These are phyloP conservation scores for Hetaerina titia DNA, from an alignment of 2,888 invertebrate genomes.

Conservation along the genomic window DNA sequence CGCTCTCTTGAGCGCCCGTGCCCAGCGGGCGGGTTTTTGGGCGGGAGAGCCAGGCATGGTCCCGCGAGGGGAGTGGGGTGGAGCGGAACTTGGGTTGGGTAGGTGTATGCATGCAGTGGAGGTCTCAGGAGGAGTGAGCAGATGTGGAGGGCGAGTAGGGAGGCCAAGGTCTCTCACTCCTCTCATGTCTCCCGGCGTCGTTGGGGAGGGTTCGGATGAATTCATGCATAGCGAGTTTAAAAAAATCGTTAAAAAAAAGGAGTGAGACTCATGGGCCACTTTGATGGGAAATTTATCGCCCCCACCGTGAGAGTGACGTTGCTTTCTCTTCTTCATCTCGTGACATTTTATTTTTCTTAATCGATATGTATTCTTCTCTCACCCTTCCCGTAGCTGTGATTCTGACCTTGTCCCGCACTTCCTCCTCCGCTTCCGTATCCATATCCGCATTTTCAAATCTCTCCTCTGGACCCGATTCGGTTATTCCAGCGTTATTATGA, in stretches of 20 bases:
- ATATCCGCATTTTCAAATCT: too few relatives aligned
- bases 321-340: slow-evolving; percentile 23
- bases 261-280: slow-evolving; percentile 16
- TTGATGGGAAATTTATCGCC: slow-evolving; percentile 35
- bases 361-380: background rate
- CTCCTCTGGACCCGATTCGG: too few relatives aligned
- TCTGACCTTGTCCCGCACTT: background rate
- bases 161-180: background rate
- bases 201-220: background rate
- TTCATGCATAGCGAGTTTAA: background rate
- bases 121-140: background rate
- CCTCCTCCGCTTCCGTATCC: background rate
- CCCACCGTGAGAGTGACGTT: slow-evolving; percentile 15
- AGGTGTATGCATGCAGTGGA: background rate
- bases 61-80: background rate
- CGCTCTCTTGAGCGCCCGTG: background rate
- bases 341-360: background rate
- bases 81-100: background rate
- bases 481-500: too few relatives aligned
- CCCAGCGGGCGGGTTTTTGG: background rate
- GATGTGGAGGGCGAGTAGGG: background rate
- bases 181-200: background rate
- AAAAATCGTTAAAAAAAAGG: background rate
- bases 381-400: background rate
- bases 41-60: background rate